Evolutionary conservation across 2,888 invertebrate genomes (phyloP), one percentile per base, ranked within the genome.

Genomic region (Sinohyriopsis cumingii): DNA sequence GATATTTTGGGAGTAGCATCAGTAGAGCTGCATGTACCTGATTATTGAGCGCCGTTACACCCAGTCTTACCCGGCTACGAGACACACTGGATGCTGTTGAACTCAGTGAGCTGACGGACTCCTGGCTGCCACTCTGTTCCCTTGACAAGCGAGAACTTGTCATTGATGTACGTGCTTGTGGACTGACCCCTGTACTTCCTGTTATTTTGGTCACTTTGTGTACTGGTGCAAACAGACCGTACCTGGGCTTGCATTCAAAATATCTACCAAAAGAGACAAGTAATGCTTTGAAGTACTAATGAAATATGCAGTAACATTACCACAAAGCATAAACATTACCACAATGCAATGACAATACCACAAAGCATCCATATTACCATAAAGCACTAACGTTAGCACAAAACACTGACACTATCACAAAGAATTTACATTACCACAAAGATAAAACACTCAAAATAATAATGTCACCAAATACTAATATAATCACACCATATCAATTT

Each of bases 221-320:
- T 70, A 95, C 92, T 3, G 98, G 97, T 33, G 97, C 96, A 91
- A 99, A 99, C 74, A 99, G 92, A 3, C 99, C 99, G 91, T 94
- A 95, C 87, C 95, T 94, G 57, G 95, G 94, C 77, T 94, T 93
- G 90, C 98, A 99, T 80, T 95, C 94, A 91, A 99, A 99, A 92
- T 99, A 99, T 91, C 98, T 90, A 79, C 20, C 65, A 68, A 69
- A 61, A 64, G 68, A 55, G 61, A 62, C 55, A n/a, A 65, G 22
- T n/a, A 59, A 28, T 18, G 25, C 28, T 55, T 33, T 24, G 22
- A 25, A 56, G 0, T 33, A 25, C 53, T 59, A 22, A 22, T 61
- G 20, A 61, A 28, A 24, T 25, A 25, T 12, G n/a, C n/a, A 57
- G 1, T 2, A 12, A 45, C 12, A 45, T 45, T 45, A 12, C 45